Conservation (phyloP, 2,797 vertebrate species). For the Lacerta bilineata region DNA sequence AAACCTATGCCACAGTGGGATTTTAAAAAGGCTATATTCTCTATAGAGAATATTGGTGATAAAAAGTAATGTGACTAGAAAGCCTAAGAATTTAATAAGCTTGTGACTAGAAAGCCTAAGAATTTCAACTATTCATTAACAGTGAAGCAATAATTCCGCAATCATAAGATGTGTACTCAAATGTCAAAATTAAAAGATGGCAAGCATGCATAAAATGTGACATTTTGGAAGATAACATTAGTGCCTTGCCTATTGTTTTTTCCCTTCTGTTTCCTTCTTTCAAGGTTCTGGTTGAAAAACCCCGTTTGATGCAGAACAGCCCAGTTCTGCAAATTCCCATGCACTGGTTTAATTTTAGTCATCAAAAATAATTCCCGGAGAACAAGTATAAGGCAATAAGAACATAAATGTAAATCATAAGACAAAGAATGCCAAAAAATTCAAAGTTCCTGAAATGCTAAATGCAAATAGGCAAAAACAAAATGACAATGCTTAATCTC, state of each 20-base stretch:
- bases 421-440: not conserved
- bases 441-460: not conserved
- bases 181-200: conserved; percentile 1
- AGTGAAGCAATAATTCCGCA: not conserved
- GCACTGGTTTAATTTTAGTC: not conserved
- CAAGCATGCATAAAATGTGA: not conserved
- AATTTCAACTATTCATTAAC: not conserved
- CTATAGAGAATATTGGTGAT: not conserved
- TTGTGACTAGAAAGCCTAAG: not conserved
- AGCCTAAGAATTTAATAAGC: conserved; percentile 2
- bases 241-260: not conserved
- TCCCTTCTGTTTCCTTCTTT: not conserved
- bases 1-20: not conserved
- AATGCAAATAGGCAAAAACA: not conserved
- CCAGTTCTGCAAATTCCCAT: not conserved
- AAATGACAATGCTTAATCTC: not conserved
- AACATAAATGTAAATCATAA: not conserved
- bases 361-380: not conserved
- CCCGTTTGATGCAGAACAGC: not conserved
- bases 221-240: not conserved
- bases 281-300: not conserved
- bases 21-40: not conserved
- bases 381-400: not conserved
- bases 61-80: accelerated
- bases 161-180: not conserved